Base-by-base conservation (phyloP, 2,888 invertebrate genomes). In the Cephus sareptanus region DNA sequence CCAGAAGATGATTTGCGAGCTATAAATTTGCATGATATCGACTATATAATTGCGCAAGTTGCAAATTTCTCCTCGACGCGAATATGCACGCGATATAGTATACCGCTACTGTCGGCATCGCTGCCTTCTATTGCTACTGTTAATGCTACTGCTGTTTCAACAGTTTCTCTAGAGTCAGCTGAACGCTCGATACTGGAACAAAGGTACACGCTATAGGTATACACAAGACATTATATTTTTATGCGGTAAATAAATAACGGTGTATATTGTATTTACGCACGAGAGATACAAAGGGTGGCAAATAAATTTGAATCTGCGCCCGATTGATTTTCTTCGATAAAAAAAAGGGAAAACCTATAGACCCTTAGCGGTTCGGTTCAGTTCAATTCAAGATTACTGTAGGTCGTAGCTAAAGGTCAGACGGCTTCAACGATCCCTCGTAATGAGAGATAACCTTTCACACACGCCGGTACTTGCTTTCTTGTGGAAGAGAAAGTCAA, bases 21-120 rank as follows among this genome's bases (percentile, higher is more conserved):
- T 69, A 37, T 34, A 73, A 75, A 84, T 85, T 83, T 85, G 83
- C 85, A 83, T 84, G 83, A 84, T 83, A 83, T 85, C 85, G 83
- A 85, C 82, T 84, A 83, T 77, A 82, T 84, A 81, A 84, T 83
- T 84, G 84, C 80, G 76, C 78, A 75, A 79, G 77, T 79, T 73
- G 37, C 23, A 56, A 56, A 56, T 56, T 56, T 56, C 56, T 40
- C 40, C 40, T 56, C 40, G 40, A 23, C 56, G 23, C 23, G 23
- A 56, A 56, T 56, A 56, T 56, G 23, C 56, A 15, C 56, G 56
- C 56, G 23, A 23, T 23, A 56, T 56, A 56, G 56, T 23, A 23
- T 23, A 9, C 9, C 56, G 56, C 56, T 56, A 56, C 23, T 23
- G 56, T 56, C 56, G 23, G 23, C 23, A 23, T 56, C 23, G 56